Base-by-base conservation (phyloP, 2,797 vertebrate species). In the Pelodytes ibericus region DNA sequence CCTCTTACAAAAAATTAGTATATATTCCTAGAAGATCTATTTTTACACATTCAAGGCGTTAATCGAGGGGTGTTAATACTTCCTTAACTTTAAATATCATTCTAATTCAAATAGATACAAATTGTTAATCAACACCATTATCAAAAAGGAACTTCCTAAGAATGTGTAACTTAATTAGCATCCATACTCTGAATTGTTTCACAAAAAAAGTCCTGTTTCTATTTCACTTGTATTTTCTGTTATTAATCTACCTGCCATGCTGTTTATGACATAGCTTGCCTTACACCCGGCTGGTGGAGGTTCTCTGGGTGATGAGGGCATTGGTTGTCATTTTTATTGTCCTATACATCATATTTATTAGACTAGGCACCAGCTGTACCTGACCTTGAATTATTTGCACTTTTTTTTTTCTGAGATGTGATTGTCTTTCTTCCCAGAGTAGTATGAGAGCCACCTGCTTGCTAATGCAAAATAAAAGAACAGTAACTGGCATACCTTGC, bases 311-410 rank as follows among this genome's bases (percentile, higher is more conserved):
- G 74, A 58, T 39, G 67, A 69, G 74, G 74, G 74, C 74, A 76
- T 63, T 49, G 29, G 59, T 44, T 76, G 74, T 76, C 74, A 76
- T 61, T 70, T 76, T 76, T 76, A 76, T 76, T 76, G 67, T 76
- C 51, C 74, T 29, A 76, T 76, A 56, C 58, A 70, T 76, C 74
- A 75, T 69, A 69, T 76, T 76, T 76, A 76, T 76, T 76, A 57
- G 65, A 70, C 44, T 53, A 70, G 61, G 66, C 74, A 69, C 65
- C 74, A 75, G 57, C 65, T 76, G 74, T 70, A 69, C 58, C 65
- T 62, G 66, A 63, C 74, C 74, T 75, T 75, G 74, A 76, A 76
- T 76, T 75, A 75, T 75, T 60, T 68, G 15, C n/a, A n/a, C 7
- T 4, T 57, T 41, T 75, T 56, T 74, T 71, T 69, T 49, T 58